Base-by-base conservation (phyloP, 37 sponge, comb jelly and placozoan genomes). In the Mnemiopsis leidyi region DNA sequence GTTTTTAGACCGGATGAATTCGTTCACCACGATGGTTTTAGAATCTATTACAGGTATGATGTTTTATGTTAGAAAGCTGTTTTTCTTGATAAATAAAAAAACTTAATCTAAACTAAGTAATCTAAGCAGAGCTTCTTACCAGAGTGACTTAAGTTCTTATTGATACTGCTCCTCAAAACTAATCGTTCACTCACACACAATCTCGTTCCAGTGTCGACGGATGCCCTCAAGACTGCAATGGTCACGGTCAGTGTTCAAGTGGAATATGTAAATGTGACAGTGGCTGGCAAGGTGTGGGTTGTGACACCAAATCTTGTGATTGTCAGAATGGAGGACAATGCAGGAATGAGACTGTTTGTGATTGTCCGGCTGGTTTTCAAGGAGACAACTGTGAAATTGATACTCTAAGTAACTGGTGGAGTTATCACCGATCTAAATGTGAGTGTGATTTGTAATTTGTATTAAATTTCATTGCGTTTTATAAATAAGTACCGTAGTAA, bases 1-100 rank as follows among this genome's bases (percentile, higher is more conserved):
- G 90, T 85, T 3, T 85, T 85, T 61, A 85, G 90, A 85, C 90
- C 90, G 9, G 90, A 85, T 61, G 36, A 39, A 38, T 85, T 40
- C 25, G 61, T 85, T 39, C 38, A 38, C 61, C 61, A 38, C 21
- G 90, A 38, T 38, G 90, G 90, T 13, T 85, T 85, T 61, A 85
- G 30, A 0, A 38, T 85, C 23, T 36, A 9, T 13, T 85, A 85
- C 24, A 38, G 61, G 90, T 85, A 3, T 23, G 90, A 0, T 0
- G n/a, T 85, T 18, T 48, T 48, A 48, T 48, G 61, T 48, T 48
- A 48, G 61, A 18, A 18, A 48, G 13, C 13, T 48, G 13, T 48
- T 5, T 48, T 48, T 48, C 61, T 13, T 48, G n/a, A n/a, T n/a
- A n/a, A n/a, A n/a, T n/a, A n/a, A n/a, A n/a, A n/a, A n/a, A n/a